Base-by-base conservation (phyloP, 2,797 vertebrate genomes). In the Anabas testudineus region DNA sequence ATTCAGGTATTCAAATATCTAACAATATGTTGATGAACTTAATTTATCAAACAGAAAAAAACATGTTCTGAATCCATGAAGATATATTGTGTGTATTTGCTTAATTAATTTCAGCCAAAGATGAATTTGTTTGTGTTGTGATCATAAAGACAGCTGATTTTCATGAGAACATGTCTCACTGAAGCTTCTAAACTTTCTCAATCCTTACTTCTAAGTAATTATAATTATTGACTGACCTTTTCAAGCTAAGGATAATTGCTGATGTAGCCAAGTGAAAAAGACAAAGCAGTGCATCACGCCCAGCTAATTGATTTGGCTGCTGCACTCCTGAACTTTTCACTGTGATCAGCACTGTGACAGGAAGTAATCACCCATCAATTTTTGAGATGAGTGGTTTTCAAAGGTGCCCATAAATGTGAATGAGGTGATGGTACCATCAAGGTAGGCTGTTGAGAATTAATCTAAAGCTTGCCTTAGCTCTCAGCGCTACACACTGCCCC, bases 171-270 rank as follows among this genome's bases (percentile, higher is more conserved):
- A 32, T 43, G 24, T 67, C 57, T 70, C 22, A 12, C 19, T 42
- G 18, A 75, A 72, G 64, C 54, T 53, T 58, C 13, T 45, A 54
- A 81, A 83, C 64, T 83, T 80, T 74, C 37, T 28, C 59, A 80
- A 67, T 62, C 47, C 53, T 69, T 66, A 28, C 56, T 54, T 67
- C 37, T 58, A 51, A 41, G 78, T 72, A 75, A 80, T 85, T 71
- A 81, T 81, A 74, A 73, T 73, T 72, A 88, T 83, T 72, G 82
- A 83, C 54, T 89, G 88, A 89, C 86, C 88, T 90, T 90, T 86
- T 74, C 71, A 56, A 63, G 75, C 47, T 64, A 48, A 75, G 75
- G 61, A 87, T 85, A 88, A 90, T 78, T 82, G 77, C 84, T 81
- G 68, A 84, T 80, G 75, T 81, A 79, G 80, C 71, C 66, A 51